Percentiles rank a stretch among this genome's conserved stretches.
Evolutionary conservation across 1,140 invertebrate species (phyloP).

Genomic region (Drosophila biarmipes): DNA sequence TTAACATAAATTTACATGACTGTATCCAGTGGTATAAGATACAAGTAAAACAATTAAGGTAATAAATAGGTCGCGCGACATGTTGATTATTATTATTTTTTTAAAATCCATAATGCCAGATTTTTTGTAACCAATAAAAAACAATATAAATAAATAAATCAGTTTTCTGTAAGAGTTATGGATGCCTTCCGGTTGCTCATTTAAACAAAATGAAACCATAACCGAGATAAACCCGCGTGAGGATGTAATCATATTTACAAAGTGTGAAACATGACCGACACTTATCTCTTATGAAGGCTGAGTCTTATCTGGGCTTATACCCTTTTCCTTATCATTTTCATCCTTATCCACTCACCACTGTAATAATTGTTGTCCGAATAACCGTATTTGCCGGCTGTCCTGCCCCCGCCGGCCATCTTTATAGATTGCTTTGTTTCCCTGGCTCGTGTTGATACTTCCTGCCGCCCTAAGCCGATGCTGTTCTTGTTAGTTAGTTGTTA

Average conservation of each 20-base stretch:
- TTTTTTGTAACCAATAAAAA: too few relatives aligned
- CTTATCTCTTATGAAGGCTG: neutral
- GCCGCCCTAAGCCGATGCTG: slow-evolving; percentile 32
- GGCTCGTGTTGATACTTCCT: slow-evolving; percentile 40
- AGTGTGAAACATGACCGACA: neutral
- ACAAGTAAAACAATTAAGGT: too few relatives aligned
- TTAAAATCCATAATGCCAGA: too few relatives aligned
- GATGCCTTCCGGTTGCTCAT: too few relatives aligned
- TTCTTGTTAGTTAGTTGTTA: slow-evolving; percentile 17
- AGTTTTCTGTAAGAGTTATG: too few relatives aligned
- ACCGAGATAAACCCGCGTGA: neutral
- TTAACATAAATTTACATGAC: too few relatives aligned
- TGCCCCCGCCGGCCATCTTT: slow-evolving; percentile 81
- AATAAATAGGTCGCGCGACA: too few relatives aligned
- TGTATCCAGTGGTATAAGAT: too few relatives aligned
- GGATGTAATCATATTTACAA: neutral
- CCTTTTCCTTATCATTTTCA: slow-evolving; percentile 3
- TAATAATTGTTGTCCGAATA: slow-evolving; percentile 83
- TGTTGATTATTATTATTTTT: too few relatives aligned
- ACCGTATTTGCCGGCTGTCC: slow-evolving; percentile 82
- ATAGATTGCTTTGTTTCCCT: slow-evolving; percentile 59
- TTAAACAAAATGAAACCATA: too few relatives aligned
- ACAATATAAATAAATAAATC: too few relatives aligned
- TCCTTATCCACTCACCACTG: slow-evolving; percentile 67
- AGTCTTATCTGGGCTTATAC: neutral